Base-by-base conservation (phyloP, 2,888 invertebrate species). In the Epinotia ramella region DNA sequence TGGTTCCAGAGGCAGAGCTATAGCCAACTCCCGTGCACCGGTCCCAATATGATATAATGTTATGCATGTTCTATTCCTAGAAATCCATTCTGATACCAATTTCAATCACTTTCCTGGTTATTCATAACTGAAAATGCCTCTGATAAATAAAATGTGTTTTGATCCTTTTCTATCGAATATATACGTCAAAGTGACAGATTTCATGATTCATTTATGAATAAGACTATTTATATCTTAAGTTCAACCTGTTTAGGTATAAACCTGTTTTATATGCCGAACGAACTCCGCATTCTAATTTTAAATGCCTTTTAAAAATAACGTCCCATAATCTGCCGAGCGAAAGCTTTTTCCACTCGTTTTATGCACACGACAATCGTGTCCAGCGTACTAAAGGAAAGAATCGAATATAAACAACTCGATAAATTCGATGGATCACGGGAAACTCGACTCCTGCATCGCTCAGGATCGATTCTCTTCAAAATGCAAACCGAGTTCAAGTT, bases 401-500 rank as follows among this genome's bases (percentile, higher is more conserved):
- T 67, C 73, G 73, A 67, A 67, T 60, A 67, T 73, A 73, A 73
- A 73, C 73, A 67, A 67, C 24, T 73, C 73, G 53, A 73, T 67
- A 73, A 73, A 73, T 40, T 73, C 60, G 24, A 73, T 73, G 66
- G 60, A 67, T 60, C 33, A 59, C 72, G 49, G 49, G 81, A 80
- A 80, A 73, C 63, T 66, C 59, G 70, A 79, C 78, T 79, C 80
- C 80, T 59, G 46, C 70, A 49, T 65, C 65, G 74, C 59, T 79
- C 80, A 79, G 77, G 79, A 77, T 82, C 83, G 83, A 84, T 83
- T 53, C 79, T 80, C 77, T 80, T 87, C 86, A 86, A 80, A 83
- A 88, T 88, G 84, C 87, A 83, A 87, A 84, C 81, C 76, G 80
- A 81, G 81, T 78, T 77, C 75, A 81, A 80, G 80, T 84, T 78